Conservation (phyloP, 2,113 vertebrate species). For the Pseudorectes ferrugineus region DNA sequence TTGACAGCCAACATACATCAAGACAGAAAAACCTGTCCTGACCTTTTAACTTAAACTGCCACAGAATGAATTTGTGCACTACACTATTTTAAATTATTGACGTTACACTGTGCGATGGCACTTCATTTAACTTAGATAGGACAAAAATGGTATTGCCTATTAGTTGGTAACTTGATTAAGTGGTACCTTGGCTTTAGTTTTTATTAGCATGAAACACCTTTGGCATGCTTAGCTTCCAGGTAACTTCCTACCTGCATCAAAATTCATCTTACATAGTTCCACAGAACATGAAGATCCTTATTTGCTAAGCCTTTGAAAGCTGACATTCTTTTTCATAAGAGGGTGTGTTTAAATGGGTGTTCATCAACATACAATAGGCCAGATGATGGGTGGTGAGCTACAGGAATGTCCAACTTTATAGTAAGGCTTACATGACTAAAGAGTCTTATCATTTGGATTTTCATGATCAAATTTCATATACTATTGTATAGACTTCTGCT, state of each 20-base stretch:
- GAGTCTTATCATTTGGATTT: slow-evolving; percentile 72
- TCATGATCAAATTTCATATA: slow-evolving; percentile 77
- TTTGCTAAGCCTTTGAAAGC: slow-evolving; percentile 75
- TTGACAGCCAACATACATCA: slow-evolving; percentile 42
- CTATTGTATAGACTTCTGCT: slow-evolving; percentile 73
- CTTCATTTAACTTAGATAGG: slow-evolving; percentile 74
- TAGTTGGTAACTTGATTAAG: slow-evolving; percentile 78
- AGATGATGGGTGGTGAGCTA: slow-evolving; percentile 48
- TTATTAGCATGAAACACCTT: slow-evolving; percentile 80
- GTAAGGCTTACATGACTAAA: slow-evolving; percentile 74
- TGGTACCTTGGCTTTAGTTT: slow-evolving; percentile 79
- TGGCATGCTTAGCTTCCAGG: slow-evolving; percentile 78
- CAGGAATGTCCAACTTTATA: slow-evolving; percentile 67
- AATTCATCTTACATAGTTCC: slow-evolving; percentile 68
- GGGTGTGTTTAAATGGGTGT: slow-evolving; percentile 63
- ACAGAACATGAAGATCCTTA: slow-evolving; percentile 72
- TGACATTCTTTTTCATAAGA: slow-evolving; percentile 47
- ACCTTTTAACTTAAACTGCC: slow-evolving; percentile 65
- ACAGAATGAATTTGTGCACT: slow-evolving; percentile 72
- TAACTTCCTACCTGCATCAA: slow-evolving; percentile 69
- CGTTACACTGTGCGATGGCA: slow-evolving; percentile 70
- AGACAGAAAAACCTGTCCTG: slow-evolving; percentile 14
- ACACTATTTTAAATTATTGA: slow-evolving; percentile 77
- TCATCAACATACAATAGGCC: slow-evolving; percentile 38
- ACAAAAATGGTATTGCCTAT: slow-evolving; percentile 71